Evolutionary conservation across 2,888 invertebrate species (phyloP).

Genomic region (Eupeodes latifasciatus): DNA sequence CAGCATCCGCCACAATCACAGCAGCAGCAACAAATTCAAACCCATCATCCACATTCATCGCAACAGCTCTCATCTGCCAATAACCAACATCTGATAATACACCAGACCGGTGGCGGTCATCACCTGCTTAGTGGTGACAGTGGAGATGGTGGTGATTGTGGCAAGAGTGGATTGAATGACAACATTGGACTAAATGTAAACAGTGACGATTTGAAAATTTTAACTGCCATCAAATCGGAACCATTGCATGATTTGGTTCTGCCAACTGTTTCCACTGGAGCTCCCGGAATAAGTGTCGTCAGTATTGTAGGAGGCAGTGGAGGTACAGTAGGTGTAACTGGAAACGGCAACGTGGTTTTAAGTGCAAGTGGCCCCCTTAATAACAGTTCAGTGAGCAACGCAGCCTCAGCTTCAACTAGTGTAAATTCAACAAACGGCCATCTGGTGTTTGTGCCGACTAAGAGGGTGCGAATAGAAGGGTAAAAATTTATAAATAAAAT

Average conservation of each 20-base stretch:
- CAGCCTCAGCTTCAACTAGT: slow-evolving; percentile 77
- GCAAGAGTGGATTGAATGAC: slow-evolving; percentile 51
- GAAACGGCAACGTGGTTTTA: slow-evolving; percentile 56
- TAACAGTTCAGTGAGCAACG: slow-evolving; percentile 60
- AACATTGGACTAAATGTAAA: slow-evolving; percentile 63
- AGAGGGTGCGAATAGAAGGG: slow-evolving; percentile 85
- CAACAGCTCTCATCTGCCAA: slow-evolving; percentile 73
- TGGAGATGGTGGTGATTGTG: slow-evolving; percentile 57
- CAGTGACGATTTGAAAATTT: slow-evolving; percentile 81
- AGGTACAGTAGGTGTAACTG: slow-evolving; percentile 57
- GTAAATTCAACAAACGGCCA: slow-evolving; percentile 83
- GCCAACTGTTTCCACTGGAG: slow-evolving; percentile 66
- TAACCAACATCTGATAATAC: slow-evolving; percentile 76
- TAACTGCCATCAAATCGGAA: slow-evolving; percentile 83
- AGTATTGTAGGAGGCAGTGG: slow-evolving; percentile 59
- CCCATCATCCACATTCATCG: slow-evolving; percentile 69
- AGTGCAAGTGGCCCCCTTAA: slow-evolving; percentile 60
- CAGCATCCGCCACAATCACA: slow-evolving; percentile 80
- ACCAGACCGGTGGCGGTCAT: slow-evolving; percentile 71
- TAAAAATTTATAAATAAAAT: slow-evolving; percentile 77
- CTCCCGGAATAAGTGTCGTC: slow-evolving; percentile 65
- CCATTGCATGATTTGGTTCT: slow-evolving; percentile 82
- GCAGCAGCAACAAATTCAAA: slow-evolving; percentile 78
- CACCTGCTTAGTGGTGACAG: slow-evolving; percentile 74
- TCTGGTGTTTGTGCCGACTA: slow-evolving; percentile 83